Base-by-base conservation (phyloP, 2,888 invertebrate genomes). In the Chironomus tentans region DNA sequence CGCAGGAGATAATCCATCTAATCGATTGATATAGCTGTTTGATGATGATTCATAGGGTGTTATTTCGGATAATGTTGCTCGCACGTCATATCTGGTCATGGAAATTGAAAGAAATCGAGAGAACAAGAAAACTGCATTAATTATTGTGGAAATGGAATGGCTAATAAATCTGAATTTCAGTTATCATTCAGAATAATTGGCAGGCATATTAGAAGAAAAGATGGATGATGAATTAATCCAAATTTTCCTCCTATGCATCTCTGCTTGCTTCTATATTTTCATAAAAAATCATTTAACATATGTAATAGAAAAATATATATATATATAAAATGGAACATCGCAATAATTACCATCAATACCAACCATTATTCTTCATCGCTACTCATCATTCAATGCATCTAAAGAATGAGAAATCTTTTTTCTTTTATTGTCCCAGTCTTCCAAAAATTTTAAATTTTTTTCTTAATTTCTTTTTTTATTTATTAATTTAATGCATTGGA, bases 61-160 rank as follows among this genome's bases (percentile, higher is more conserved):
- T 81, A 97, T 87, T 85, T 98, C 97, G 80, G 91, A 92, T 79
- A 98, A 87, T 76, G 96, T 92, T 77, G 96, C 97, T 79, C 98
- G 88, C 78, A 94, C 95, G 87, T 98, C 98, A 85, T 97, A 98
- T 87, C 97, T 97, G 10, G 38, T 38, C 38, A 38, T 38, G 38
- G 0, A 38, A 38, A 38, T 38, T 38, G 65, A 15, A 62, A 56
- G 70, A 62, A 65, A 77, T 68, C 50, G 69, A 76, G 68, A 24
- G 48, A 10, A 38, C 10, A 38, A 38, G 10, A 38, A 38, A 38
- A 38, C 1, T 38, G 74, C 28, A 75, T 76, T 72, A 72, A 68
- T 72, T 38, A 46, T 69, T 24, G 18, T 65, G 21, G 68, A 65
- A 65, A 21, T 13, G 24, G 38, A 65, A 68, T 2, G 56, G 4